Evolutionary conservation across 2,888 invertebrate genomes (phyloP).

Genomic region (Julus scandinavius): DNA sequence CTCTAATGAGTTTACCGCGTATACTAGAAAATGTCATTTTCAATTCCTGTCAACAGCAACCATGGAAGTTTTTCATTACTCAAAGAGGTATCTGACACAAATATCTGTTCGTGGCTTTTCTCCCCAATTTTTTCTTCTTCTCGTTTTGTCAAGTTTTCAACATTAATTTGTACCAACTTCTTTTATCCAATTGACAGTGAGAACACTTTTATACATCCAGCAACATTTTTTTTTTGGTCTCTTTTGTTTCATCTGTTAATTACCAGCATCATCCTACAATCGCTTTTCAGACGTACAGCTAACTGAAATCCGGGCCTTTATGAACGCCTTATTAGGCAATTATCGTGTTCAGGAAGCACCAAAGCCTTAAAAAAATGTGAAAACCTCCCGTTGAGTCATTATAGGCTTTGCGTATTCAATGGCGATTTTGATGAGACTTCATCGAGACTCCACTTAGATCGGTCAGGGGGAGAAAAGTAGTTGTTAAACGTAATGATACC

Average conservation of each 20-base stretch:
- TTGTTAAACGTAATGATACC: too few relatives aligned
- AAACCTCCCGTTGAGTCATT: not conserved
- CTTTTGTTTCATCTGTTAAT: constrained; percentile 44
- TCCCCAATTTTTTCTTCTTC: not conserved
- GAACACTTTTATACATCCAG: not conserved
- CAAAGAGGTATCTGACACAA: not conserved
- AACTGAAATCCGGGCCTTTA: constrained; percentile 37
- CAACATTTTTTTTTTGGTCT: not conserved
- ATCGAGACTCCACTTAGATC: not conserved
- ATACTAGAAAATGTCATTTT: not conserved
- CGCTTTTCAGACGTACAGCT: not conserved
- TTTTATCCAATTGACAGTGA: constrained; percentile 25
- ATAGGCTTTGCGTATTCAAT: not conserved
- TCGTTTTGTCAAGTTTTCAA: not conserved
- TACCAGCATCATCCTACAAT: constrained; percentile 22
- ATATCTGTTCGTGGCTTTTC: not conserved
- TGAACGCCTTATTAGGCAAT: constrained; percentile 34
- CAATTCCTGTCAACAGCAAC: not conserved
- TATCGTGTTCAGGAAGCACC: not conserved
- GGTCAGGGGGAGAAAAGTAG: not conserved
- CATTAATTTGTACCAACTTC: constrained; percentile 28
- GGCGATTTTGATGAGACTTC: not conserved
- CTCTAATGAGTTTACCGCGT: not conserved
- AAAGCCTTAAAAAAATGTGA: constrained; percentile 24
- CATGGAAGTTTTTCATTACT: not conserved